Conservation (phyloP, 2,888 invertebrate species). For the Epicampocera succincta region DNA sequence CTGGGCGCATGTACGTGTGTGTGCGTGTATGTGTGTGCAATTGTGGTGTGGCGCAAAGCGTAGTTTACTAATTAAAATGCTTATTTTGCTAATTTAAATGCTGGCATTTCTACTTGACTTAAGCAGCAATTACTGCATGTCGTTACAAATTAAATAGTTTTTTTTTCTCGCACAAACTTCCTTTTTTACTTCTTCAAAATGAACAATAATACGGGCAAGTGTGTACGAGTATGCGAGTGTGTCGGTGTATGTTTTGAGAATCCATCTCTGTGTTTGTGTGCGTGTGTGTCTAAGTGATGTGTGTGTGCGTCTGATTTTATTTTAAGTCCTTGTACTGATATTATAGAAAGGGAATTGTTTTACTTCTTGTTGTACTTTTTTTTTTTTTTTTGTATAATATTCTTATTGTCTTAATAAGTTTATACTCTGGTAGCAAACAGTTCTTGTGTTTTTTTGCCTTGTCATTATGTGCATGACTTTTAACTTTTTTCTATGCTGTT, state of each 20-base stretch:
- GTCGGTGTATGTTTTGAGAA: not conserved
- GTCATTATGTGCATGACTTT: constrained; percentile 65
- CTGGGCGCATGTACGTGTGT: not conserved
- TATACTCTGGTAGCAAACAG: not conserved
- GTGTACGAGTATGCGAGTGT: constrained; percentile 6
- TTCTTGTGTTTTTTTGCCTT: constrained; percentile 23
- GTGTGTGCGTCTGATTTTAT: not conserved
- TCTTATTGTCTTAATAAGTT: constrained; percentile 23
- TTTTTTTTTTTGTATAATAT: not conserved
- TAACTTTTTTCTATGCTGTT: constrained; percentile 38
- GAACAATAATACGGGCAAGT: constrained; percentile 4
- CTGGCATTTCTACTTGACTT: constrained; percentile 70
- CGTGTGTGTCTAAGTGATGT: not conserved
- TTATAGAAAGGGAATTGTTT: constrained; percentile 22
- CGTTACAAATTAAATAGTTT: constrained; percentile 72
- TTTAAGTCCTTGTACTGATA: constrained; percentile 25
- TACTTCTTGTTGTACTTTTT: constrained; percentile 33
- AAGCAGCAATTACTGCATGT: constrained; percentile 74
- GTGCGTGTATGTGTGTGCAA: not conserved
- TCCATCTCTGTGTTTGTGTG: not conserved
- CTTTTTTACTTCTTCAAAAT: constrained; percentile 28
- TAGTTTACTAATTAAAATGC: constrained; percentile 78
- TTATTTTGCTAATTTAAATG: constrained; percentile 77
- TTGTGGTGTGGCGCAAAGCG: constrained; percentile 35
- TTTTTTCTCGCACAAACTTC: constrained; percentile 36